Evolutionary conservation across 2,797 vertebrate species (phyloP), one percentile per base, ranked within the genome.

Genomic region (Bufotes viridis): DNA sequence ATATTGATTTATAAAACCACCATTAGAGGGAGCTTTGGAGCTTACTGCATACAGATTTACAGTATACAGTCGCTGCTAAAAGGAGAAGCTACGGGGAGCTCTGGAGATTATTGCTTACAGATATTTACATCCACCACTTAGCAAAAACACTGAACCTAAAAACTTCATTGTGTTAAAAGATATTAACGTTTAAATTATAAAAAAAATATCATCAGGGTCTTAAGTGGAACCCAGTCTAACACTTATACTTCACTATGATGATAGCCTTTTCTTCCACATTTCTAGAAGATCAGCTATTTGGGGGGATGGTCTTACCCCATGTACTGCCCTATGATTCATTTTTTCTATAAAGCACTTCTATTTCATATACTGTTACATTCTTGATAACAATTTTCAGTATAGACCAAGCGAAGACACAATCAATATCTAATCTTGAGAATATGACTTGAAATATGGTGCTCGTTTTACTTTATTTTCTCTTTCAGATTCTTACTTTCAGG

Each of bases 381-480:
- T n/a, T 65, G 75, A 79, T 65, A 67, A 53, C 60, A 67, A 34
- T 15, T 85, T 79, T 26, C n/a, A 80, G 49, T 74, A 55, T 61
- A 7, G 55, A 55, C 51, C 65, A 42, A 3, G 63, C 58, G 75
- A 51, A 17, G 63, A 18, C 60, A 58, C 24, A 78, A 86, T 86
- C 84, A 79, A 86, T 86, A 86, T 67, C 74, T 79, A 79, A 86
- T 86, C 76, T 86, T 17, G 10, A 29, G 29, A 61, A 78, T 1
- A 58, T 51, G 20, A 53, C 61, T 34, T n/a, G 75, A 67, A 67
- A 80, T 26, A 67, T 78, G 22, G n/a, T 1, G 60, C 18, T 13
- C 0, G 7, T 18, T 78, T 55, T 55, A 51, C 51, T 49, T 20
- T 20, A 49, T 20, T 49, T 18, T 24, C 1, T 8, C 34, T 49